phyloP scores from a whole-genome alignment of 2,888 invertebrate species.

The Rhagium mordax region DNA sequence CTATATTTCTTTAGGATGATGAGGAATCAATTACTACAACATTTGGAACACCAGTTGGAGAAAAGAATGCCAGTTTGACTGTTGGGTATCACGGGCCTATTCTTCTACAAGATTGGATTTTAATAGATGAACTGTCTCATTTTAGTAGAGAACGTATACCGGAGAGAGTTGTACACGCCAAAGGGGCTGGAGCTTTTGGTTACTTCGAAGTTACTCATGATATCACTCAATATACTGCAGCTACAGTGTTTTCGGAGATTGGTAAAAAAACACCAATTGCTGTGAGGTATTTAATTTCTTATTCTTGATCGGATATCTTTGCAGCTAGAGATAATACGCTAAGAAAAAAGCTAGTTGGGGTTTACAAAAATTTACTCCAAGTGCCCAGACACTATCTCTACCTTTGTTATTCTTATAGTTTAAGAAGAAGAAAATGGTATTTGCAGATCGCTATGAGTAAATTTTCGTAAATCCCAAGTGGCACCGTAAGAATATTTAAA shows the following conservation, averaged over 20 bases:
- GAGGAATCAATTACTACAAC: slow-evolving; percentile 82
- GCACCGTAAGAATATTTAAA: too few relatives aligned
- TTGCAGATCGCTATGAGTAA: too few relatives aligned
- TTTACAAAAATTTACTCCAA: too few relatives aligned
- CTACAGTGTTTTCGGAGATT: slow-evolving; percentile 82
- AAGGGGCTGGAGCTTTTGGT: slow-evolving; percentile 93
- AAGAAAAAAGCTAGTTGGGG: too few relatives aligned
- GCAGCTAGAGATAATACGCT: too few relatives aligned
- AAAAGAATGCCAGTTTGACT: slow-evolving; percentile 84
- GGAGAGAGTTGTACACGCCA: slow-evolving; percentile 96
- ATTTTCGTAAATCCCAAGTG: too few relatives aligned
- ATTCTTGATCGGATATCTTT: too few relatives aligned
- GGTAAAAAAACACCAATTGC: slow-evolving; percentile 88
- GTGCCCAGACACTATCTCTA: too few relatives aligned
- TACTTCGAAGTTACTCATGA: slow-evolving; percentile 92
- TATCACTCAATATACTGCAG: slow-evolving; percentile 84
- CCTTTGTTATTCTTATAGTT: too few relatives aligned
- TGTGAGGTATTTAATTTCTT: slow-evolving; percentile 72
- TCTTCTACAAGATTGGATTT: slow-evolving; percentile 87
- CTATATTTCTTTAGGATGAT: slow-evolving; percentile 71
- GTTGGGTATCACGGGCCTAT: slow-evolving; percentile 92
- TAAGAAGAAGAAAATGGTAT: too few relatives aligned
- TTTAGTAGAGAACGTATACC: slow-evolving; percentile 96
- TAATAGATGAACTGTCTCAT: slow-evolving; percentile 84
- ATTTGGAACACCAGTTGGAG: slow-evolving; percentile 86